Percentiles rank a stretch among this genome's conserved stretches.
phyloP scores from a whole-genome alignment of 2,113 vertebrate species.

The Mesitornis unicolor region DNA sequence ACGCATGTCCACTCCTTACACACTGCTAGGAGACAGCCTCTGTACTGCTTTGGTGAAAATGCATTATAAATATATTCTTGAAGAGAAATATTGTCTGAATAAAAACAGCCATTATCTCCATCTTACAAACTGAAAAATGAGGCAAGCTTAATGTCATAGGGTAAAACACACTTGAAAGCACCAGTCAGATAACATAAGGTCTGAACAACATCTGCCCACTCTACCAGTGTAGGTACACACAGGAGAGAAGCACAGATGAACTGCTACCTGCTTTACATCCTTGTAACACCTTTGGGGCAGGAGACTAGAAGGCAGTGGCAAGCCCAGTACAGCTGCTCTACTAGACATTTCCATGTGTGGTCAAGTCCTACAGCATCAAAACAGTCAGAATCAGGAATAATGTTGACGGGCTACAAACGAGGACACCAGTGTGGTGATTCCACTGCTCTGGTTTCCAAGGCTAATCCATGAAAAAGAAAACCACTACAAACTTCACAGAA shows the following conservation, averaged over 20 bases:
- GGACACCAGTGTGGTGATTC: accelerated
- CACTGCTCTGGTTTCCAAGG: background rate
- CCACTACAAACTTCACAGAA: background rate
- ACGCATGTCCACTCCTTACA: background rate
- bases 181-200: background rate
- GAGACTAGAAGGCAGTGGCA: background rate
- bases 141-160: background rate
- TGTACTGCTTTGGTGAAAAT: background rate
- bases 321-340: background rate
- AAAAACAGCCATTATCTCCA: background rate
- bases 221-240: accelerated
- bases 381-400: accelerated
- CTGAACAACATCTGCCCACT: background rate
- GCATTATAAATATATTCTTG: background rate
- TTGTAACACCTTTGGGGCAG: background rate
- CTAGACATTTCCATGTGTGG: background rate
- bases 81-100: background rate
- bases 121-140: background rate
- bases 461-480: background rate
- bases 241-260: background rate
- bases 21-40: background rate
- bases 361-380: background rate
- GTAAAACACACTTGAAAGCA: background rate
- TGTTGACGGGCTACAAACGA: accelerated
- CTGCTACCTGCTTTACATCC: background rate